Evolutionary conservation across 35 echinoderm and acorn worm species (phyloP).

Genomic region (Patiria miniata): DNA sequence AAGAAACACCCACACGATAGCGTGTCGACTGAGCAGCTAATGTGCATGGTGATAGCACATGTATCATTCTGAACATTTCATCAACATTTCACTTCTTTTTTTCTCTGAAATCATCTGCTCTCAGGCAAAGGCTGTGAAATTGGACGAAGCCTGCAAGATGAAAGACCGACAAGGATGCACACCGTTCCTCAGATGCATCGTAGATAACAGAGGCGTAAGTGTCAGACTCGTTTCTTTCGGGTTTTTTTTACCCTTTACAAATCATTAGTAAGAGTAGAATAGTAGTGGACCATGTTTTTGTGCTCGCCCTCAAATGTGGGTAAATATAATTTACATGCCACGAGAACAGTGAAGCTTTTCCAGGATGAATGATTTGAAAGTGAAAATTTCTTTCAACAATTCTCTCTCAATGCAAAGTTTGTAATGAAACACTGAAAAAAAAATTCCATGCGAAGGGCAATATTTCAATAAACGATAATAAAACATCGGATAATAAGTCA

Average conservation of each 20-base stretch:
- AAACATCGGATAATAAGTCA: no score
- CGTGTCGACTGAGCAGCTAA: no score
- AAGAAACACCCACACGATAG: no score
- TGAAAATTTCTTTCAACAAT: background rate
- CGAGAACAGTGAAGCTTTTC: background rate
- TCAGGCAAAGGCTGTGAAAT: background rate
- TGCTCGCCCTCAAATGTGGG: background rate
- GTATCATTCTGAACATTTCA: no score
- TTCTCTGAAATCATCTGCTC: background rate
- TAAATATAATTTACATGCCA: background rate
- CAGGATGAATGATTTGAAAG: background rate
- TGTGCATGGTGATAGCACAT: no score
- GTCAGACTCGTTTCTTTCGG: background rate
- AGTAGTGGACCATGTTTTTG: background rate
- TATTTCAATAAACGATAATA: no score
- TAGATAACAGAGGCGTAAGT: background rate
- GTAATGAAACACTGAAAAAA: no score
- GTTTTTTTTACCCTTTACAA: background rate
- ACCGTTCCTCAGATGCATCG: constrained; percentile 6
- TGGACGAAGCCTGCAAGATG: background rate
- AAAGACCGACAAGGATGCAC: background rate
- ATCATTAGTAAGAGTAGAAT: background rate
- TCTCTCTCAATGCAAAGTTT: no score
- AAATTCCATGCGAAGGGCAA: no score
- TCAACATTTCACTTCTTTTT: background rate